Conservation (phyloP, 2,797 vertebrate species). For the Anniella stebbinsi region DNA sequence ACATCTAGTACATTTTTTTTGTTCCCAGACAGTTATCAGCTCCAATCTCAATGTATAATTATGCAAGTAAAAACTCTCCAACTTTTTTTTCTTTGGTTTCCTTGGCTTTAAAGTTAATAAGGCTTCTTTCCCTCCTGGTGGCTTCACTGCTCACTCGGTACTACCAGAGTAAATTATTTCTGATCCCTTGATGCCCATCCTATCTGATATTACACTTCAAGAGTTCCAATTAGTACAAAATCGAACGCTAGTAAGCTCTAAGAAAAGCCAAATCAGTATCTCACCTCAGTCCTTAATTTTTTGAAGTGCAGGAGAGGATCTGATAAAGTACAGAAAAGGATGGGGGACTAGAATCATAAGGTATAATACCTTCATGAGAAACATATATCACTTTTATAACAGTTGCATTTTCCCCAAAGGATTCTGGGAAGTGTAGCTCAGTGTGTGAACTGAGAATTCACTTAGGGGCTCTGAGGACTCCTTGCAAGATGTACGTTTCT, state of each 20-base stretch:
- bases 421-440: background rate
- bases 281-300: background rate
- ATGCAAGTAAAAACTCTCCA: background rate
- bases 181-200: slow-evolving; percentile 3
- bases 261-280: background rate
- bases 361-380: background rate
- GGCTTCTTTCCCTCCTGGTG: slow-evolving; percentile 1
- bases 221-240: slow-evolving; percentile 17
- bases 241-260: background rate
- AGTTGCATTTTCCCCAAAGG: background rate
- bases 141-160: background rate
- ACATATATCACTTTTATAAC: background rate
- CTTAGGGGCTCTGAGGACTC: background rate
- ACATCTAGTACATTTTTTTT: background rate
- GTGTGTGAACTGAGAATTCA: background rate
- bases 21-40: background rate
- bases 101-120: slow-evolving; percentile 6
- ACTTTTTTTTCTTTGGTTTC: background rate
- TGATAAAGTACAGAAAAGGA: background rate
- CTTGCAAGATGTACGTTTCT: background rate
- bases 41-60: slow-evolving; percentile 7
- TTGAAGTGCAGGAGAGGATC: background rate
- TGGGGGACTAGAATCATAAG: background rate
- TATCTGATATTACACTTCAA: background rate
- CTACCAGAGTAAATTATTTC: slow-evolving; percentile 12